Percentiles rank a stretch among this genome's conserved stretches.
Conservation (phyloP, 2,113 vertebrate species). For the Physeter macrocephalus region DNA sequence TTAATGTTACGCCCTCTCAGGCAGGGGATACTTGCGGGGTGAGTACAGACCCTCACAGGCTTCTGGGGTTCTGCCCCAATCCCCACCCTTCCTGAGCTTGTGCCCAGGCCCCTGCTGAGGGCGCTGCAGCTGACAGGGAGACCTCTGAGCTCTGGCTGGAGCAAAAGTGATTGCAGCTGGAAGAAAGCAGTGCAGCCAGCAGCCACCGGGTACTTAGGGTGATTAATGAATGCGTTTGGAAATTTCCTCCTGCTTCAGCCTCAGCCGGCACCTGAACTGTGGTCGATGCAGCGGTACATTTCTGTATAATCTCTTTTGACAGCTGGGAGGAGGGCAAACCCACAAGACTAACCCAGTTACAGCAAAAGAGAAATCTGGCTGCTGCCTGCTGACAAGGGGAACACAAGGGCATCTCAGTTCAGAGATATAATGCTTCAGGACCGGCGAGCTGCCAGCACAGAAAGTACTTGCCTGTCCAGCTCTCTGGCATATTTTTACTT, state of each 20-base stretch:
- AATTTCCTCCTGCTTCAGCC: slow-evolving; percentile 14
- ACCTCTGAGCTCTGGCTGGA: background rate
- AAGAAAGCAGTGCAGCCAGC: background rate
- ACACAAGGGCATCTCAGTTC: slow-evolving; percentile 40
- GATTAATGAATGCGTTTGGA: slow-evolving; percentile 36
- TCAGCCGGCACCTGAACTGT: slow-evolving; percentile 19
- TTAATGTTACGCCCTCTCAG: background rate
- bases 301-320: slow-evolving; percentile 61
- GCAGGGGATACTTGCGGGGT: background rate
- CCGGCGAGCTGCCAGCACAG: background rate
- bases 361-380: slow-evolving; percentile 15
- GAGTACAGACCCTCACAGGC: background rate
- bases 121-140: background rate
- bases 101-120: background rate
- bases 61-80: background rate
- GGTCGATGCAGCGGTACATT: background rate
- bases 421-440: background rate
- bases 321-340: background rate
- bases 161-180: background rate
- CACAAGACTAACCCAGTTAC: slow-evolving; percentile 58
- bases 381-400: slow-evolving; percentile 52
- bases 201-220: background rate
- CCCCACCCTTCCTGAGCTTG: background rate
- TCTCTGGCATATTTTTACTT: slow-evolving; percentile 24
- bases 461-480: background rate